Evolutionary conservation across 2,888 invertebrate species (phyloP), one percentile per base, ranked within the genome.

Genomic region (Cataglyphis livida): DNA sequence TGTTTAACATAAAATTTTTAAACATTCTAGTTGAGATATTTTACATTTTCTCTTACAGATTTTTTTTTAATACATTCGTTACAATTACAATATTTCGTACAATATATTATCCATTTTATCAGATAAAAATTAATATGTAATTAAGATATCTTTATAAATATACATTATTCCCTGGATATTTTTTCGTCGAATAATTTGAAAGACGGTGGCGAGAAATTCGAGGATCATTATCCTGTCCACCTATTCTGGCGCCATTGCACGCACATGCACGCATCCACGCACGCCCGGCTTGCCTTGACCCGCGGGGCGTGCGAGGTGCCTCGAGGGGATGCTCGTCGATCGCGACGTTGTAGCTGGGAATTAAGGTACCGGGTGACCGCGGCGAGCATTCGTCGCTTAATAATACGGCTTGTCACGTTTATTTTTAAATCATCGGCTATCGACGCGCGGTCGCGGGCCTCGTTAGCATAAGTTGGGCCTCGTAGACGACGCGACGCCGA

Each of bases 221-320:
- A 10, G 57, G 41, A 57, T 76, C 41, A 32, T 66, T 57, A 44
- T 32, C 44, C 25, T 5, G 57, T 68, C 87, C 88, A 88, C 84
- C 87, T 88, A 84, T 82, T 82, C 79, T 82, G 85, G 66, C 88
- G 89, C 87, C 89, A 87, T 75, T 89, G 89, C 84, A 66, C 71
- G 87, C 74, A 65, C 64, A 74, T 76, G 71, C 75, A 59, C 41
- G 71, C 73, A 76, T 73, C 81, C 74, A 73, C 81, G 62, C 71
- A 83, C 79, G 88, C 86, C 85, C 87, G 83, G 89, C 85, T 92
- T 85, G 91, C 92, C 92, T 92, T 92, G 92, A 92, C 92, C 92
- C 90, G 91, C 84, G 89, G 91, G 91, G 90, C 91, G 90, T 90
- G 90, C 87, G 88, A 89, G 88, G 90, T 87, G 89, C 88, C 88